phyloP scores from a whole-genome alignment of 2,113 vertebrate genomes.

The Copsychus sechellarum region DNA sequence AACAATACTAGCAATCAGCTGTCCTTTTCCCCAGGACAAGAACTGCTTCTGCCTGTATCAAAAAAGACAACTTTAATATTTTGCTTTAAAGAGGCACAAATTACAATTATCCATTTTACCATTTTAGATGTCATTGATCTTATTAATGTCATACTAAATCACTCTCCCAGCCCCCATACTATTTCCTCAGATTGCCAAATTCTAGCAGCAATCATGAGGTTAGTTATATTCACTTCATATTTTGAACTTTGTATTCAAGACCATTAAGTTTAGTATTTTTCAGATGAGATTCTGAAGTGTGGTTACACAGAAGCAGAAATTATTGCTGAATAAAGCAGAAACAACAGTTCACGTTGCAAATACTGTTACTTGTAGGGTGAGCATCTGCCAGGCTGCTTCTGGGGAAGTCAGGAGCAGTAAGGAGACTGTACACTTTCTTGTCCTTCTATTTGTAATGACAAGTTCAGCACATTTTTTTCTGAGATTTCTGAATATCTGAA shows the following conservation, averaged over 20 bases:
- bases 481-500: not conserved
- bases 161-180: not conserved
- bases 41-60: not conserved
- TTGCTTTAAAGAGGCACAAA: not conserved
- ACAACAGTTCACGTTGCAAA: not conserved
- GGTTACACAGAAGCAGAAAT: not conserved
- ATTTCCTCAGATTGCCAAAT: not conserved
- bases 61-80: not conserved
- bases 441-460: not conserved
- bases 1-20: not conserved
- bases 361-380: not conserved
- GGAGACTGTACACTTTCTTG: not conserved
- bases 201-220: not conserved
- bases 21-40: not conserved
- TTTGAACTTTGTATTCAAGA: not conserved
- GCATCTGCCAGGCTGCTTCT: not conserved
- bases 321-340: not conserved
- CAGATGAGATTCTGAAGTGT: not conserved
- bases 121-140: not conserved
- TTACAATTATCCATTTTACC: not conserved
- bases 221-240: not conserved
- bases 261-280: not conserved
- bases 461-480: not conserved
- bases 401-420: not conserved
- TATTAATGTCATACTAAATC: not conserved